Evolutionary conservation across 2,888 invertebrate species (phyloP).

Genomic region (Drepana falcataria): DNA sequence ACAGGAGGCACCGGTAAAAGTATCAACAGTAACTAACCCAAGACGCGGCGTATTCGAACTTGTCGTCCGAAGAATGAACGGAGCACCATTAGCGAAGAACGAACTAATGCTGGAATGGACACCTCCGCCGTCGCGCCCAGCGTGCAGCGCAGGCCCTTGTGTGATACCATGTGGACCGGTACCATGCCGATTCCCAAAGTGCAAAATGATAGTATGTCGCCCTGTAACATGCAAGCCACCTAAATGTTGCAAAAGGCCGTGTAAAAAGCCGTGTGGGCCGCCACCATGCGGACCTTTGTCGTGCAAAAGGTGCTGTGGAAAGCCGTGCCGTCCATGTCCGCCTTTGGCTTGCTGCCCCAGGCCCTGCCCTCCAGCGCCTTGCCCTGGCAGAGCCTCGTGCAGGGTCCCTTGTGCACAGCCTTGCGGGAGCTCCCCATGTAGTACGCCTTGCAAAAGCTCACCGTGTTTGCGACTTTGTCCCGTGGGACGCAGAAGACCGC

Average conservation of each 20-base stretch:
- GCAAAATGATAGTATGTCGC: constrained; percentile 32
- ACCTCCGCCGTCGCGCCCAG: constrained; percentile 50
- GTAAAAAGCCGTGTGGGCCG: constrained; percentile 15
- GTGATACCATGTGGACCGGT: constrained; percentile 24
- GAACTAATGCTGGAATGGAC: constrained; percentile 72
- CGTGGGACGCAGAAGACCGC: constrained; percentile 41
- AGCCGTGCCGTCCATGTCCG: constrained; percentile 21
- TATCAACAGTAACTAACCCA: constrained; percentile 53
- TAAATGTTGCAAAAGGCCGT: constrained; percentile 9
- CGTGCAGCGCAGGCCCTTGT: constrained; percentile 34
- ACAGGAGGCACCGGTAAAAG: constrained; percentile 47
- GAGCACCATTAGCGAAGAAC: constrained; percentile 63
- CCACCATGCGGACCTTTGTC: constrained; percentile 10
- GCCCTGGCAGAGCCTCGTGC: background rate
- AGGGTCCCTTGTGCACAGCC: constrained; percentile 10
- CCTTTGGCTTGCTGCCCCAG: background rate
- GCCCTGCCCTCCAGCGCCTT: constrained; percentile 14
- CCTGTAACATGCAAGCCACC: constrained; percentile 13
- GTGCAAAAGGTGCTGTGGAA: constrained; percentile 31
- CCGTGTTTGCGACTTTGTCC: constrained; percentile 56
- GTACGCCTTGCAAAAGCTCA: constrained; percentile 40
- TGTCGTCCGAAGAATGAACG: constrained; percentile 57
- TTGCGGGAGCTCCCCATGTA: constrained; percentile 8
- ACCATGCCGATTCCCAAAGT: constrained; percentile 40
- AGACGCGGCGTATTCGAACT: constrained; percentile 68